Percentiles rank a stretch among this genome's conserved stretches.
phyloP scores from a whole-genome alignment of 2,113 vertebrate genomes.

The Microcebus ravelobensis region DNA sequence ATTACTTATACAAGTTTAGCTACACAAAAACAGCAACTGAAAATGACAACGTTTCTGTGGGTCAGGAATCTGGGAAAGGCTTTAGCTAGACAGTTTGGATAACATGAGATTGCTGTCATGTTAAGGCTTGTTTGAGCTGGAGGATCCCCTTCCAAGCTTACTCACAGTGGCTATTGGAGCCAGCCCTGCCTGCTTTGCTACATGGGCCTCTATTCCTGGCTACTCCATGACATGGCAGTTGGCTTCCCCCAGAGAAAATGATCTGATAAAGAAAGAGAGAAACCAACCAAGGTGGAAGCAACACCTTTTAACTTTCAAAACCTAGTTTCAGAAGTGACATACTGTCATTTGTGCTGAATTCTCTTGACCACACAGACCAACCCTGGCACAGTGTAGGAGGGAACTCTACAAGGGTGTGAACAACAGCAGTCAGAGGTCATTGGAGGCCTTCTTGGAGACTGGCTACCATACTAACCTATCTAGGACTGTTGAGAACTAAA shows the following conservation, averaged over 20 bases:
- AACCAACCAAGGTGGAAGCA: constrained; percentile 2
- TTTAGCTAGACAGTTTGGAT: background rate
- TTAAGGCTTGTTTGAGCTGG: background rate
- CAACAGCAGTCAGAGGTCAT: background rate
- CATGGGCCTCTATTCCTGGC: background rate
- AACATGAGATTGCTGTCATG: background rate
- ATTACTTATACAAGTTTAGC: background rate
- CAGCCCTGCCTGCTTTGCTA: background rate
- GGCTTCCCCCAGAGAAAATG: background rate
- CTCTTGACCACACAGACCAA: background rate
- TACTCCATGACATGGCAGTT: background rate
- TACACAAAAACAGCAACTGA: background rate
- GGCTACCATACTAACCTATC: background rate
- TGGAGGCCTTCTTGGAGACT: background rate
- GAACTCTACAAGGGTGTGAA: background rate
- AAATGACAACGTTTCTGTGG: background rate
- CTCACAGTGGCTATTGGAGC: background rate
- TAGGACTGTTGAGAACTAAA: background rate
- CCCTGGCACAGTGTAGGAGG: too few relatives aligned
- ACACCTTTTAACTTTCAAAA: background rate
- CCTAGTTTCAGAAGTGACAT: background rate
- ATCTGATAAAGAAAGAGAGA: background rate
- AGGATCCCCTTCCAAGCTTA: background rate
- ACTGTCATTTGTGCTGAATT: background rate
- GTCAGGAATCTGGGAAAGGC: background rate